A percentile compares a stretch with the other conserved stretches of the same genome.
Evolutionary conservation across 2,113 vertebrate genomes (phyloP).

Genomic region (Verasper variegatus): DNA sequence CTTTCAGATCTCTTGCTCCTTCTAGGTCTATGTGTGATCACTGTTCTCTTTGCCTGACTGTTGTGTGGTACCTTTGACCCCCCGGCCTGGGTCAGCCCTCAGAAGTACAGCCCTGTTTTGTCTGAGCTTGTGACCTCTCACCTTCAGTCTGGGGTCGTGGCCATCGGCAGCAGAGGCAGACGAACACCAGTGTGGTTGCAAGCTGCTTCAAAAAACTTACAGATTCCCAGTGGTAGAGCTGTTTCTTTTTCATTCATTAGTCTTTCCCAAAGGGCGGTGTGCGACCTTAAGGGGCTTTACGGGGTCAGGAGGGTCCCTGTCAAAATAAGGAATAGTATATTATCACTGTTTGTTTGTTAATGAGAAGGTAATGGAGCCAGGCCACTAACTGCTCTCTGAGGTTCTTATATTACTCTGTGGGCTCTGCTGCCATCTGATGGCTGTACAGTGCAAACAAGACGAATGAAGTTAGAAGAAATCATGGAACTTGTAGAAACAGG

Average conservation of each 20-base stretch:
- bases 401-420: background rate
- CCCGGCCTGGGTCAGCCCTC: slow-evolving; percentile 17
- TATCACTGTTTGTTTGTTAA: slow-evolving; percentile 12
- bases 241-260: slow-evolving; percentile 52
- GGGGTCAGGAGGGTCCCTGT: slow-evolving; percentile 7
- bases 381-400: background rate
- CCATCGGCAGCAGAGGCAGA: slow-evolving; percentile 38
- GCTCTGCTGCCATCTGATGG: slow-evolving; percentile 26
- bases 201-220: slow-evolving; percentile 26
- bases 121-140: slow-evolving; percentile 46
- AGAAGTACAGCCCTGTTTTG: slow-evolving; percentile 52
- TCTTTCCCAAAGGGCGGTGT: slow-evolving; percentile 6
- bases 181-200: slow-evolving; percentile 14
- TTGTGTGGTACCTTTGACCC: slow-evolving; percentile 44
- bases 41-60: slow-evolving; percentile 4
- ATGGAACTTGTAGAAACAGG: background rate
- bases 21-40: background rate
- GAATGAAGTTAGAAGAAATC: background rate
- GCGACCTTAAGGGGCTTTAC: background rate
- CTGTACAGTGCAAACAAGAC: background rate
- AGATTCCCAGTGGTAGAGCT: slow-evolving; percentile 1
- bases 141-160: slow-evolving; percentile 24
- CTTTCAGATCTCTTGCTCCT: background rate
- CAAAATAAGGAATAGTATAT: slow-evolving; percentile 1
- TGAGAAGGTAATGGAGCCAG: fast-evolving